Evolutionary conservation across 2,888 invertebrate genomes (phyloP), one percentile per base, ranked within the genome.

Genomic region (Drosophila testacea): DNA sequence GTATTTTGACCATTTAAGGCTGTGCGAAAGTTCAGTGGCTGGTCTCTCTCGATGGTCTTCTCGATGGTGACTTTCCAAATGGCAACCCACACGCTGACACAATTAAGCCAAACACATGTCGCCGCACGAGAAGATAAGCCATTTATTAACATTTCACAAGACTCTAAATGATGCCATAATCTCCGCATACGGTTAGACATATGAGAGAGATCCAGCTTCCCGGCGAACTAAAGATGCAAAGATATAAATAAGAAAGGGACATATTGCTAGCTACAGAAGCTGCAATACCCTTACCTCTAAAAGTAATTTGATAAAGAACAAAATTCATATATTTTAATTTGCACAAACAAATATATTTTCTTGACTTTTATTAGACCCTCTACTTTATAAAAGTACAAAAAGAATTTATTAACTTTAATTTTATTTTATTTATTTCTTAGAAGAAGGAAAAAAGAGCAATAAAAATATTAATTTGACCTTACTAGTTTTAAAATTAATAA

Each of bases 21-120:
- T 88, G 86, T 83, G 83, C 83, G 89, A 83, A 83, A 83, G 83
- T 88, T 89, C 88, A 83, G 63, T 67, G 55, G 48, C 59, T 42
- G 55, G 22, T 22, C 22, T 22, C 22, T 11, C 44, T 42, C 72
- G 34, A 44, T 47, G 44, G 34, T 44, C 44, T 13, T 44, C 44
- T 13, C 77, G 38, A 44, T 47, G 55, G 10, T 44, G 68, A 89
- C 83, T 84, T 84, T 84, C 83, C 59, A 84, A 89, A 84, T 66
- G 79, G 66, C 73, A 77, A 69, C 83, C 83, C 89, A 84, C 83
- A 84, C 83, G 86, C 87, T 90, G 90, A 88, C 90, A 85, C 85
- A 85, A 90, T 90, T 90, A 88, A 85, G 89, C 89, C 90, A 85
- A 88, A 89, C 88, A 88, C 86, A 88, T 89, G 84, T 85, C 90